Percentiles rank a stretch among this genome's conserved stretches.
phyloP scores from a whole-genome alignment of 2,888 invertebrate genomes.

The Agrotis exclamationis region DNA sequence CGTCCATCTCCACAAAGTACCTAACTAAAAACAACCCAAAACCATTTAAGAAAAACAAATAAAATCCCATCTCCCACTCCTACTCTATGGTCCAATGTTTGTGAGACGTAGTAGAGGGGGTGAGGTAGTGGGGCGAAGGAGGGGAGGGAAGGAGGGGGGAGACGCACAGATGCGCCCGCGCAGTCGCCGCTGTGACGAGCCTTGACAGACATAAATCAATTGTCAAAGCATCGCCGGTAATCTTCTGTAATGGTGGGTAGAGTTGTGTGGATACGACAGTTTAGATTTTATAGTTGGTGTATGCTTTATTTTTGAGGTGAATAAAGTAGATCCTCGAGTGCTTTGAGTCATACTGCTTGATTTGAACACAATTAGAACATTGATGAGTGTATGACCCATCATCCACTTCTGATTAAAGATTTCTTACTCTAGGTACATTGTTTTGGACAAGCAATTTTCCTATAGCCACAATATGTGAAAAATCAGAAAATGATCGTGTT shows the following conservation, averaged over 20 bases:
- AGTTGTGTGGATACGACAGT: constrained; percentile 75
- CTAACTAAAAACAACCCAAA: constrained; percentile 23
- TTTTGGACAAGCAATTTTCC: too few relatives aligned
- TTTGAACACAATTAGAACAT: background rate
- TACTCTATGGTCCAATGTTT: constrained; percentile 78
- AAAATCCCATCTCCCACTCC: constrained; percentile 35
- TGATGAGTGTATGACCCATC: background rate
- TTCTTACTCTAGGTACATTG: too few relatives aligned
- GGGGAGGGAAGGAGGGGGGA: constrained; percentile 51
- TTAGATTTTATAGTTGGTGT: background rate
- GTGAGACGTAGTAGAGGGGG: constrained; percentile 62
- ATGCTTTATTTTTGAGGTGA: background rate
- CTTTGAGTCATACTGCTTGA: background rate
- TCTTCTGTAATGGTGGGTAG: constrained; percentile 84
- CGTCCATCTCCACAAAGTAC: background rate
- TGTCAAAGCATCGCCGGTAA: constrained; percentile 87
- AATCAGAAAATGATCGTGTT: too few relatives aligned
- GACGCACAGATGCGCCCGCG: constrained; percentile 84
- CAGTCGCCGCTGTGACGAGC: constrained; percentile 88
- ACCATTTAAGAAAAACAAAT: constrained; percentile 34
- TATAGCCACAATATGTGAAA: too few relatives aligned
- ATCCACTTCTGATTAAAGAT: background rate
- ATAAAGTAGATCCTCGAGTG: background rate
- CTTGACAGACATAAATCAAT: constrained; percentile 91
- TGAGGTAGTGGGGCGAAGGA: constrained; percentile 49